Percentiles rank a stretch among this genome's conserved stretches.
Conservation (phyloP, 2,113 vertebrate species). For the Aleadryas rufinucha region DNA sequence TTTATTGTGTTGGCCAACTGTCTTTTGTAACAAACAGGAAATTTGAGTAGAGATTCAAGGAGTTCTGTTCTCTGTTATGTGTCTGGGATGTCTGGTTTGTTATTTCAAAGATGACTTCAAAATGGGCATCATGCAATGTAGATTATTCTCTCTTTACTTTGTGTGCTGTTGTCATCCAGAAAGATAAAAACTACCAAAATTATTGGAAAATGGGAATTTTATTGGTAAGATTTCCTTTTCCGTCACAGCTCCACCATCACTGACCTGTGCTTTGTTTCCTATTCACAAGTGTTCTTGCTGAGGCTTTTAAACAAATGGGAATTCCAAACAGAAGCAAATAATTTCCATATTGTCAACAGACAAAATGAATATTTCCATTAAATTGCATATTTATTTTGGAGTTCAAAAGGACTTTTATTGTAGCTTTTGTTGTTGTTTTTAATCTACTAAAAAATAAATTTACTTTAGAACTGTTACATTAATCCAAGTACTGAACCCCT, state of each 20-base stretch:
- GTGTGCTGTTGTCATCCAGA: background rate
- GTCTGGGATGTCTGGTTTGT: constrained; percentile 24
- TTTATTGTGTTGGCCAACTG: background rate
- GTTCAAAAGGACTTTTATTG: background rate
- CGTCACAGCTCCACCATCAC: background rate
- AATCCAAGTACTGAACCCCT: constrained; percentile 47
- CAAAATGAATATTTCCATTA: constrained; percentile 43
- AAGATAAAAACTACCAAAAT: background rate
- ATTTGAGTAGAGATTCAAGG: constrained; percentile 17
- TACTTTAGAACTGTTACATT: constrained; percentile 35
- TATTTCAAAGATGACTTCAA: constrained; percentile 24
- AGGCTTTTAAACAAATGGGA: constrained; percentile 55
- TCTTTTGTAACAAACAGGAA: background rate
- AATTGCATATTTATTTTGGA: constrained; percentile 20
- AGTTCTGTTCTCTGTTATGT: constrained; percentile 5
- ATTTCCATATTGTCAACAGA: constrained; percentile 52
- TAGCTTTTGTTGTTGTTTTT: constrained; percentile 23
- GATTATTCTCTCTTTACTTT: constrained; percentile 28
- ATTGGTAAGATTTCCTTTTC: background rate
- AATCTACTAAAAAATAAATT: constrained; percentile 64
- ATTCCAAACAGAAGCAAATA: constrained; percentile 54
- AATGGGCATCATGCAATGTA: background rate
- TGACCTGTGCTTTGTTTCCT: background rate
- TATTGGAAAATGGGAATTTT: background rate
- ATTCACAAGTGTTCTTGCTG: constrained; percentile 7